Evolutionary conservation across 1,140 invertebrate species (phyloP), one percentile per base, ranked within the genome.

Genomic region (Alviniconcha marisindica): DNA sequence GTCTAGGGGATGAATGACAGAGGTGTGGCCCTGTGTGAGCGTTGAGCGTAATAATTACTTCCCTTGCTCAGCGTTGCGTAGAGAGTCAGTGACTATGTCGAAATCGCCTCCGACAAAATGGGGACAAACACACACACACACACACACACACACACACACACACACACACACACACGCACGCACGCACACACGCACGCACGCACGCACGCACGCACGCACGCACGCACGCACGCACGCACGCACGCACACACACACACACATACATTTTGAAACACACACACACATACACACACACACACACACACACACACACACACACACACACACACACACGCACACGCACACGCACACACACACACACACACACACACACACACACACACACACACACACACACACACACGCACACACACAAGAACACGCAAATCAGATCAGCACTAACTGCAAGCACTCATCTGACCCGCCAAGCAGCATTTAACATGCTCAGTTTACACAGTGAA

Each of bases 311-410:
- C 31, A 74, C 33, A 74, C 33, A 74, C 33, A 2, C 71, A 74
- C 3, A 74, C 71, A 74, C 7, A 12, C 71, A 74, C 33, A 74
- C 33, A 38, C 14, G n/a, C 71, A 74, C 7, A 38, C 33, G 36
- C 33, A 74, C 71, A 40, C 36, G 38, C 33, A 74, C 33, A 74
- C 7, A 74, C 40, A 38, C 71, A 42, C 7, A 38, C 10, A 74
- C 71, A 38, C 40, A n/a, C 71, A 38, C 40, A 74, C 40, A 38
- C 71, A 63, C 60, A n/a, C 60, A 63, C 60, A n/a, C 60, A 63
- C 60, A 63, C 60, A 63, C 60, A 63, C 60, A 63, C 60, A 63
- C 60, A 63, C 60, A 63, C 60, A 63, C 60, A 63, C 24, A 63
- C 60, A n/a, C 60, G 24, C 60, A n/a, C 21, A 63, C 44, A 48